Conservation (phyloP, 2,797 vertebrate species). For the Eurystomus glaucurus region DNA sequence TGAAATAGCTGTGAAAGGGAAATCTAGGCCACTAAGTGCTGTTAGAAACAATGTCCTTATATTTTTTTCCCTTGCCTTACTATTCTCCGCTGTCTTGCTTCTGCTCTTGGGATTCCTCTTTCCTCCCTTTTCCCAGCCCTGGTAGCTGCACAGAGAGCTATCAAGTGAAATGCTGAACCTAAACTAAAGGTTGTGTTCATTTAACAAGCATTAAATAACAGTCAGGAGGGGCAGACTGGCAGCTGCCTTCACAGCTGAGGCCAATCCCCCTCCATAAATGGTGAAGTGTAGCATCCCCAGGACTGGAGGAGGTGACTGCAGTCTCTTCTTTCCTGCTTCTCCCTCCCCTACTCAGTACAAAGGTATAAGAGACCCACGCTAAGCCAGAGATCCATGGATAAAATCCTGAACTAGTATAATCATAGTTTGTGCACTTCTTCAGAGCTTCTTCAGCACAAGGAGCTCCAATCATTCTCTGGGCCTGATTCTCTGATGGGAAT, state of each 20-base stretch:
- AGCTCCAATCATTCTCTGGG: background rate
- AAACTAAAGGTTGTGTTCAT: conserved; percentile 47
- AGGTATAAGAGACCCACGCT: fast-evolving
- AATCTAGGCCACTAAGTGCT: conserved; percentile 66
- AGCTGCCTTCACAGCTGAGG: conserved; percentile 54
- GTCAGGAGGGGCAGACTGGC: conserved; percentile 17
- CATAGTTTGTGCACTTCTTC: background rate
- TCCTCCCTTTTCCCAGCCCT: conserved; percentile 34
- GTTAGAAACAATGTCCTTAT: conserved; percentile 59
- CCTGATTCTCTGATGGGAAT: background rate
- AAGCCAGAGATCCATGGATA: background rate
- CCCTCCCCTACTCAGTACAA: background rate
- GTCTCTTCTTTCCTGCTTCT: background rate
- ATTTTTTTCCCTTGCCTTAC: conserved; percentile 11
- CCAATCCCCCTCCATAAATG: conserved; percentile 32
- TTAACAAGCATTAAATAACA: conserved; percentile 35
- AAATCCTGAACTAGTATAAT: background rate
- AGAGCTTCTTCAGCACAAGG: background rate
- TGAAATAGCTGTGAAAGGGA: conserved; percentile 66
- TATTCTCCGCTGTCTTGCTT: conserved; percentile 41
- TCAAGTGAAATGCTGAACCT: conserved; percentile 60
- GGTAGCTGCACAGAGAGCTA: background rate
- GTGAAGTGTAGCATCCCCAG: background rate
- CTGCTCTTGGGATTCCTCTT: conserved; percentile 54
- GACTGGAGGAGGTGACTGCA: background rate